A percentile compares a stretch with the other conserved stretches of the same genome.
Conservation (phyloP, 37 sponge, comb jelly and placozoan genomes). For the Halisarca cf. caerulea region DNA sequence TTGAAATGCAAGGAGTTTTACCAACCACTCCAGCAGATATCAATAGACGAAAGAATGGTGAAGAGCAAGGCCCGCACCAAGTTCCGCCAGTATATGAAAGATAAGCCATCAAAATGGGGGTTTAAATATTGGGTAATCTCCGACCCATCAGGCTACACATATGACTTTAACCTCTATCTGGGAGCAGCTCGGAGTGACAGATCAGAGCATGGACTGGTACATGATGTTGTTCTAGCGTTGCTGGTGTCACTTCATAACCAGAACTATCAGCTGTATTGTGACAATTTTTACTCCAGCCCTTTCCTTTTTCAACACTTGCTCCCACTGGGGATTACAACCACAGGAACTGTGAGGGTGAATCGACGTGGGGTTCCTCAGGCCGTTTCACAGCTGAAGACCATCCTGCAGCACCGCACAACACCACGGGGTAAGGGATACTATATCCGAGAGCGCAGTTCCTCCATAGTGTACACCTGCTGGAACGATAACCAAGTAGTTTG, state of each 20-base stretch:
- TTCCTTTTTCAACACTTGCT: not conserved
- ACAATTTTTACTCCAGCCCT: conserved; percentile 3
- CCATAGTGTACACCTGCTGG: not conserved
- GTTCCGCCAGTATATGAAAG: not conserved
- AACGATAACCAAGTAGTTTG: not conserved
- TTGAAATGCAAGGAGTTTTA: not conserved
- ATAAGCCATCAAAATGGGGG: not conserved
- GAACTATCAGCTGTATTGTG: not conserved
- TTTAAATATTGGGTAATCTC: too few species aligned
- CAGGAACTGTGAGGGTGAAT: not conserved
- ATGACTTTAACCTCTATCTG: not conserved
- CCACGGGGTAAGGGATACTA: not conserved
- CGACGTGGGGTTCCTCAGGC: not conserved
- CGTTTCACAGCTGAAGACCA: not conserved
- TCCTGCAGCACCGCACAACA: too few species aligned
- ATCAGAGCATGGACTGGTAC: not conserved
- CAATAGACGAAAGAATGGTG: conserved; percentile 44
- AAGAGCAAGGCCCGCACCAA: conserved; percentile 8
- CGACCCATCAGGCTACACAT: too few species aligned
- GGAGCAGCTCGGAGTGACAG: not conserved
- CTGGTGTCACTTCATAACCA: not conserved
- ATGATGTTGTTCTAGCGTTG: not conserved
- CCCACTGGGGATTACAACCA: not conserved
- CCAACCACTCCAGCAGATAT: not conserved
- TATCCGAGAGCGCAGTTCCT: too few species aligned